phyloP scores from a whole-genome alignment of 2,113 vertebrate species.

The Tetrax tetrax region DNA sequence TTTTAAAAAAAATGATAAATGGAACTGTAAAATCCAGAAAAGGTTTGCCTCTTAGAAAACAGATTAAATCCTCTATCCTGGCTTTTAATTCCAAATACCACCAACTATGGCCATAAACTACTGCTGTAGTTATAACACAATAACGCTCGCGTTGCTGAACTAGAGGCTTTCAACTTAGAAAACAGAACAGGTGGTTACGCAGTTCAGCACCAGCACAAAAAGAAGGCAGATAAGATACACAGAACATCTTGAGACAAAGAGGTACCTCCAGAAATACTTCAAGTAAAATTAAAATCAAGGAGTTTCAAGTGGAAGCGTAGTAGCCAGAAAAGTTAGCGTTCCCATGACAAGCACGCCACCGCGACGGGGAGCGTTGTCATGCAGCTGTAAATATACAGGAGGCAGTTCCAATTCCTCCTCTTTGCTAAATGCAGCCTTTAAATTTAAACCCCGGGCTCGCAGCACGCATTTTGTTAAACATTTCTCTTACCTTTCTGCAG shows the following conservation, averaged over 20 bases:
- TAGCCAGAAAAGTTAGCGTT: not conserved
- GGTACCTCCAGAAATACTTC: not conserved
- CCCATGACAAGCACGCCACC: not conserved
- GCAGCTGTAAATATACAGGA: not conserved
- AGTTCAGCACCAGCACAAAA: not conserved
- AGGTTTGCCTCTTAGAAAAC: not conserved
- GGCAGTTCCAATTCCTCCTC: not conserved
- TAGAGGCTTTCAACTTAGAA: not conserved
- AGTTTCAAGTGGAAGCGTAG: not conserved
- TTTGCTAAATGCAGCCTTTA: not conserved
- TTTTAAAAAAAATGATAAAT: not conserved
- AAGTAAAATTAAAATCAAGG: not conserved
- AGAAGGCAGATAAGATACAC: not conserved
- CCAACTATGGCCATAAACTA: not conserved
- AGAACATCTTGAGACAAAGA: too few relatives aligned
- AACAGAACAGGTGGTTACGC: not conserved
- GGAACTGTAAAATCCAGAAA: not conserved
- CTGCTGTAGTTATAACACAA: not conserved
- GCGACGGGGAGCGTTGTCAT: not conserved
- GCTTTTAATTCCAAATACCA: not conserved
- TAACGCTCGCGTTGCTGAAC: not conserved
- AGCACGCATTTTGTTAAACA: not conserved
- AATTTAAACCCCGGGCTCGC: not conserved
- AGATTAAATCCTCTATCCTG: not conserved
- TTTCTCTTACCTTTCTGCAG: slow-evolving; percentile 78